These are phyloP conservation scores for Manis pentadactyla DNA, from an alignment of 2,797 vertebrate species.

Conservation along the genomic window DNA sequence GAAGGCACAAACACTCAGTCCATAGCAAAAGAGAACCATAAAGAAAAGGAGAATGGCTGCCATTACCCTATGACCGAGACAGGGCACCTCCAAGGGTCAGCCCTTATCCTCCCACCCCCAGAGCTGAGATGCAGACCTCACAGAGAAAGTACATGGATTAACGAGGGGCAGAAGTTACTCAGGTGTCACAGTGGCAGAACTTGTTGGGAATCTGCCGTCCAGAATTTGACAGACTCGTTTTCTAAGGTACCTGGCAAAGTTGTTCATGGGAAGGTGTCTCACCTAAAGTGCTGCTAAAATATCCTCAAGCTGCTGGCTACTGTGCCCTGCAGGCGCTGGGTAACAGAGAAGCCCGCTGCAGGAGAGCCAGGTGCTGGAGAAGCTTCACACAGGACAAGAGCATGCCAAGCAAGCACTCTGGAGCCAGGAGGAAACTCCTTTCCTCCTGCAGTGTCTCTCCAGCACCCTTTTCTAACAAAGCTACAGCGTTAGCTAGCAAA, in stretches of 20 bases:
- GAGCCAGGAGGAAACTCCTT: not conserved
- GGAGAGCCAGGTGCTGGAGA: not conserved
- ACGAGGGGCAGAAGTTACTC: not conserved
- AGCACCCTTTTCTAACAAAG: not conserved
- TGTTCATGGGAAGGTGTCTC: not conserved
- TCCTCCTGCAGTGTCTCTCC: not conserved
- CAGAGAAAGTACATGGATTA: not conserved
- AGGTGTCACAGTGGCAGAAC: not conserved
- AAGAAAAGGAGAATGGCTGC: not conserved
- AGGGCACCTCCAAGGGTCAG: not conserved
- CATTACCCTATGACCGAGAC: not conserved
- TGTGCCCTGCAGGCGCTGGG: not conserved
- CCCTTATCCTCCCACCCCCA: not conserved
- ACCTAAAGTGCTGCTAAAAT: not conserved
- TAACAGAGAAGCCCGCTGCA: not conserved
- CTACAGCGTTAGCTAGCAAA: not conserved
- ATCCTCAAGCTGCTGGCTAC: not conserved
- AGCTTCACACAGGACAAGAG: not conserved
- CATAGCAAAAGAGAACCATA: not conserved
- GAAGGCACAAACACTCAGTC: not conserved
- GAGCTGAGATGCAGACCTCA: conserved; percentile 42
- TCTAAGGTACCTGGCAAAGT: not conserved
- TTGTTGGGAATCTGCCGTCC: conserved; percentile 11
- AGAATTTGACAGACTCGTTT: not conserved
- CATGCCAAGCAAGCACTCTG: not conserved